Percentiles rank a stretch among this genome's conserved stretches.
Conservation (phyloP, 2,888 invertebrate genomes). For the Zaprionus obscuricornis region DNA sequence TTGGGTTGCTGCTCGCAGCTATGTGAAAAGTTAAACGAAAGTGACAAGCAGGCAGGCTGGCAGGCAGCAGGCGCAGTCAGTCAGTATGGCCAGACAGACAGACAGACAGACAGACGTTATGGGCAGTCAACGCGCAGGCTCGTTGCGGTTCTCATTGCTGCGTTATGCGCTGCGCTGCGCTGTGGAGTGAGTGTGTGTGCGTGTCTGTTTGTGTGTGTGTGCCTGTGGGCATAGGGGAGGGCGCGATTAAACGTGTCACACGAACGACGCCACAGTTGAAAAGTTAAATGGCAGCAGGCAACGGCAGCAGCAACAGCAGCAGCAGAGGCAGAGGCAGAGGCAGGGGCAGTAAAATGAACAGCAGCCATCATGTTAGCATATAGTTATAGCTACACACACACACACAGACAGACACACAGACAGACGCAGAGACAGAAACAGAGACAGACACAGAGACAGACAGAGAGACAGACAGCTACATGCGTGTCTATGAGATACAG, state of each 20-base stretch:
- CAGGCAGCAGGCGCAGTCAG: too few relatives aligned
- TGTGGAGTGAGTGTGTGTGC: too few relatives aligned
- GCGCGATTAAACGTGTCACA: conserved; percentile 76
- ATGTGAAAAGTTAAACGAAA: conserved; percentile 74
- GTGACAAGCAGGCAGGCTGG: conserved; percentile 64
- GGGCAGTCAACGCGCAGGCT: conserved; percentile 52
- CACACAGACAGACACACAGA: conserved; percentile 3
- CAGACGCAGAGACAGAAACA: too few relatives aligned
- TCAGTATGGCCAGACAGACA: too few relatives aligned
- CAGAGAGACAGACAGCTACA: conserved; percentile 40
- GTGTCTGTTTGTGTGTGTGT: too few relatives aligned
- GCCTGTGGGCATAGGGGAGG: conserved; percentile 31
- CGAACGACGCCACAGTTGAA: conserved; percentile 69
- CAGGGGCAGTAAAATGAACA: conserved; percentile 58
- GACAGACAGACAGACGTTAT: too few relatives aligned
- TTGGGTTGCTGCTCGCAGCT: conserved; percentile 33
- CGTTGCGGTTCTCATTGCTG: too few relatives aligned
- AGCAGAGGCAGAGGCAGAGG: conserved; percentile 13
- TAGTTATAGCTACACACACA: conserved; percentile 54
- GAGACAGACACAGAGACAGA: conserved; percentile 22
- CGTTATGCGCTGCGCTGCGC: too few relatives aligned
- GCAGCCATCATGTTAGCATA: conserved; percentile 73
- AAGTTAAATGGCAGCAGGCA: conserved; percentile 76
- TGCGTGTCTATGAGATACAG: too few relatives aligned
- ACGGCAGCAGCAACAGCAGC: too few relatives aligned